Conservation (phyloP, 2,113 vertebrate species). For the Oncorhynchus tshawytscha region DNA sequence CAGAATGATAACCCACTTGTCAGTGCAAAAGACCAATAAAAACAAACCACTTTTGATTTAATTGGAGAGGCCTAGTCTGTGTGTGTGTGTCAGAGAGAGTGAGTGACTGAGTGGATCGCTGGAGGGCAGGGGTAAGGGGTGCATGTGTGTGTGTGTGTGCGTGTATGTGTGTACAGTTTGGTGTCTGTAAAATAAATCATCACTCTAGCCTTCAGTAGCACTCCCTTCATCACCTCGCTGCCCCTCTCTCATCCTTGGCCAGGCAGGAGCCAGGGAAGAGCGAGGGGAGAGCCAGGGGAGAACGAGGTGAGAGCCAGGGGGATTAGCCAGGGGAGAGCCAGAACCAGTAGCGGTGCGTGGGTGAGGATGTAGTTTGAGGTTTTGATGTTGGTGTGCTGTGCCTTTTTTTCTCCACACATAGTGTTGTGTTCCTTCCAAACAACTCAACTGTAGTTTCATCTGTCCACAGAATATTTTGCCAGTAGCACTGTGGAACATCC, state of each 20-base stretch:
- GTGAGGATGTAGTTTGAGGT: no score
- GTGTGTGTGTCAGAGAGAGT: conserved; percentile 24
- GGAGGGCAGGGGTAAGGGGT: conserved; percentile 27
- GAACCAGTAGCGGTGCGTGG: neutral
- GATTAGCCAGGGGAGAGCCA: neutral
- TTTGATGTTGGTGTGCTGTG: no score
- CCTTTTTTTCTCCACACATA: no score
- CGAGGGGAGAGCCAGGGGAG: neutral
- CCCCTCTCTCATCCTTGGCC: conserved; percentile 25
- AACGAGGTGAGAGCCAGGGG: no score
- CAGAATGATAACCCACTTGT: conserved; percentile 99
- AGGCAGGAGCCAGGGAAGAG: neutral
- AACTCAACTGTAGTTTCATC: no score
- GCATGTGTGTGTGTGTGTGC: conserved; percentile 25
- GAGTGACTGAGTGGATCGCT: conserved; percentile 34
- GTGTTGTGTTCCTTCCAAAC: no score
- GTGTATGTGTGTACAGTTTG: conserved; percentile 18
- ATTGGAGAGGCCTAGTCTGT: conserved; percentile 86
- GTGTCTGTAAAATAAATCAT: conserved; percentile 78
- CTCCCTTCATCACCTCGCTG: conserved; percentile 18
- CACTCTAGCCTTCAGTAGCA: conserved; percentile 60
- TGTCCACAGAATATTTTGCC: no score
- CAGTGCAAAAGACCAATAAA: conserved; percentile 99
- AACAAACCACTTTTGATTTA: conserved; percentile 99
- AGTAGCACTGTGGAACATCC: no score